phyloP scores from a whole-genome alignment of 1,140 invertebrate genomes.

The Saccostrea echinata region DNA sequence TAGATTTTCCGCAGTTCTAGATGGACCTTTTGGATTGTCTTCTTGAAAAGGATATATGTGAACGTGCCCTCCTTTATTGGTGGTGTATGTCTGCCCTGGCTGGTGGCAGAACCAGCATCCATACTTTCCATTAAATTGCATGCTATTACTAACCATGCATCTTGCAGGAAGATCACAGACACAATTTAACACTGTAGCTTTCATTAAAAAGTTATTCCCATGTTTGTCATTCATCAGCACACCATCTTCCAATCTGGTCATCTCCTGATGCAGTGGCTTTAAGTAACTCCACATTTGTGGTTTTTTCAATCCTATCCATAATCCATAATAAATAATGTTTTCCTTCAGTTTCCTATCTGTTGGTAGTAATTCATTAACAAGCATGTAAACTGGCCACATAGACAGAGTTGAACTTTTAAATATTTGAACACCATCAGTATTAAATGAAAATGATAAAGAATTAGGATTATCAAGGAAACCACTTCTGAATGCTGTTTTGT shows the following conservation, averaged over 20 bases:
- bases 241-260: slow-evolving; percentile 22
- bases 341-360: slow-evolving; percentile 24
- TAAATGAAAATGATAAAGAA: slow-evolving; percentile 38
- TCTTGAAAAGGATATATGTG: slow-evolving; percentile 2
- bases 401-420: slow-evolving; percentile 51
- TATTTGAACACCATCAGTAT: slow-evolving; percentile 46
- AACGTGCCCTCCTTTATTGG: background rate
- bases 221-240: background rate
- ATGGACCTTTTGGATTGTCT: slow-evolving; percentile 10
- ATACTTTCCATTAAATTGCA: slow-evolving; percentile 45
- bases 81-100: slow-evolving; percentile 20
- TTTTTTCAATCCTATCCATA: slow-evolving; percentile 42
- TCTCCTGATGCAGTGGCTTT: slow-evolving; percentile 28
- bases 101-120: slow-evolving; percentile 21
- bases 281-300: slow-evolving; percentile 18
- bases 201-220: background rate
- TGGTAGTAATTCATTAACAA: slow-evolving; percentile 45
- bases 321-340: slow-evolving; percentile 41
- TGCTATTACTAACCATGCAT: slow-evolving; percentile 10
- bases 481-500: background rate
- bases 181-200: background rate
- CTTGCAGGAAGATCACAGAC: slow-evolving; percentile 21
- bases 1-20: background rate
- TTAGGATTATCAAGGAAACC: slow-evolving; percentile 1
- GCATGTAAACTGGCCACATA: slow-evolving; percentile 49